Conservation (phyloP, 2,888 invertebrate species). For the Tipula confusa region DNA sequence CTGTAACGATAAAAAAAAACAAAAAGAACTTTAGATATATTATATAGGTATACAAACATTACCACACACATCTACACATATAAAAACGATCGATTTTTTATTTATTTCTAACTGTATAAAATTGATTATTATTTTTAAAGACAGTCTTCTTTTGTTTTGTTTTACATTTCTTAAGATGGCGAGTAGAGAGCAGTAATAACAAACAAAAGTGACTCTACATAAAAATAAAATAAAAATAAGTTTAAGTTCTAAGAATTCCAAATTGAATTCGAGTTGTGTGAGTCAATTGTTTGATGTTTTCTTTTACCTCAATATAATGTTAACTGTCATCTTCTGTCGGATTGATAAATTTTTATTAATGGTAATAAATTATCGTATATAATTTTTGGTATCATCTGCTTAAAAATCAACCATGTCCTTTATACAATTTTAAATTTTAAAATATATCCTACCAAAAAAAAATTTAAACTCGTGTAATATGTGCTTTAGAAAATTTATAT, state of each 20-base stretch:
- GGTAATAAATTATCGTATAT: background rate
- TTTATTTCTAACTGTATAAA: background rate
- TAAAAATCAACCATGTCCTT: background rate
- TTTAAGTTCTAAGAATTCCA: background rate
- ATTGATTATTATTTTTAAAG: slow-evolving; percentile 12
- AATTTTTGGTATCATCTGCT: background rate
- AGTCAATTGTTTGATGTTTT: background rate
- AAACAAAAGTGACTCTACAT: background rate
- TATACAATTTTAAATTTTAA: background rate
- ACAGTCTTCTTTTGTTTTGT: background rate
- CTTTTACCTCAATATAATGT: background rate
- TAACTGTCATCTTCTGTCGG: background rate
- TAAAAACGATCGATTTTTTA: background rate
- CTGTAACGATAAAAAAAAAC: slow-evolving; percentile 47
- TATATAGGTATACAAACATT: background rate
- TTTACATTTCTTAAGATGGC: background rate
- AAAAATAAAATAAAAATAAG: background rate
- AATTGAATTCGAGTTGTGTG: background rate
- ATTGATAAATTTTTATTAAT: background rate
- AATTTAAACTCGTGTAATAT: background rate
- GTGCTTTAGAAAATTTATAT: background rate
- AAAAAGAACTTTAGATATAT: background rate
- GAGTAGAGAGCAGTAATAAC: background rate
- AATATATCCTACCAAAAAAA: too few relatives aligned
- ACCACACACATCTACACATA: background rate